These are phyloP conservation scores for Drosophila sulfurigaster DNA, from an alignment of 1,140 invertebrate species.

Conservation along the genomic window DNA sequence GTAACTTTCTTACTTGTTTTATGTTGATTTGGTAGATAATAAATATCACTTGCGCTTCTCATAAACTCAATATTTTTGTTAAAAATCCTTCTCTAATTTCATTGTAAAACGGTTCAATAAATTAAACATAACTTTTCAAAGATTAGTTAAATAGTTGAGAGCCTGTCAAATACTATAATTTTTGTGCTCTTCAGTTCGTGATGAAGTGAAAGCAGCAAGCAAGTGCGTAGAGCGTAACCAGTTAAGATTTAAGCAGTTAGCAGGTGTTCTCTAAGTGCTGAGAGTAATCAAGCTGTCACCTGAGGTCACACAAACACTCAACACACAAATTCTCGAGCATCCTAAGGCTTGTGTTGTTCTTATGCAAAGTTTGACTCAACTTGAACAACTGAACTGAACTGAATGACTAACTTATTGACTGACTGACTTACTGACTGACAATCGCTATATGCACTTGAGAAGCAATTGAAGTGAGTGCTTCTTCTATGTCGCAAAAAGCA, in stretches of 20 bases:
- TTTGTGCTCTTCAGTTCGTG: not conserved
- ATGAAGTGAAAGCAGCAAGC: not conserved
- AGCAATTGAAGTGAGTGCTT: constrained; percentile 14
- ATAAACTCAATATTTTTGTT: too few species aligned
- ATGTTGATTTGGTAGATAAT: too few species aligned
- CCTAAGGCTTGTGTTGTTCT: constrained; percentile 13
- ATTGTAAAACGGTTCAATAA: too few species aligned
- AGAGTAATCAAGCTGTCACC: constrained; percentile 19
- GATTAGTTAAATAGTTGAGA: not conserved
- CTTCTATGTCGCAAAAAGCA: not conserved
- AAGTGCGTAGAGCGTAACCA: not conserved
- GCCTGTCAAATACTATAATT: not conserved
- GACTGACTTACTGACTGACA: not conserved
- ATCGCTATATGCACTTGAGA: constrained; percentile 3
- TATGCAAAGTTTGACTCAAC: constrained; percentile 9
- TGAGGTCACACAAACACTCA: constrained; percentile 2
- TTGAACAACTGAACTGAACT: constrained; percentile 7
- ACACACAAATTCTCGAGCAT: constrained; percentile 5
- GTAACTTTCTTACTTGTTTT: too few species aligned
- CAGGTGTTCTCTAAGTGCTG: constrained; percentile 14
- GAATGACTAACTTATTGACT: not conserved
- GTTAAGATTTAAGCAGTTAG: not conserved
- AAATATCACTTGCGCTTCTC: too few species aligned
- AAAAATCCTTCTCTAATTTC: too few species aligned
- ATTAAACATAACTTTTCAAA: not conserved